A percentile compares a stretch with the other conserved stretches of the same genome.
These are phyloP conservation scores for Dermochelys coriacea DNA, from an alignment of 2,797 vertebrate species.

Conservation along the genomic window DNA sequence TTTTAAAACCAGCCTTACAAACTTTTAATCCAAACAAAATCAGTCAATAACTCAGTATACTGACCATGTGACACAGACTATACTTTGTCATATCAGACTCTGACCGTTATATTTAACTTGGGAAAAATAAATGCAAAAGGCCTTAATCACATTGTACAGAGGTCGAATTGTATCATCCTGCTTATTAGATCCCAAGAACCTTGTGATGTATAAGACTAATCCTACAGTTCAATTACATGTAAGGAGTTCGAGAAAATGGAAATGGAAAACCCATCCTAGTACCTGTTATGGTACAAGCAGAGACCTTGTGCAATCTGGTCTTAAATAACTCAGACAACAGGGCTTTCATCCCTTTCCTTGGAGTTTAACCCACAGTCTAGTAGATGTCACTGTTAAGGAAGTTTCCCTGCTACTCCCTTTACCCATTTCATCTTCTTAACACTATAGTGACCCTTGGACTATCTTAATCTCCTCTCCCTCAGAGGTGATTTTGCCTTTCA, in stretches of 20 bases:
- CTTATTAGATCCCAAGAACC: background rate
- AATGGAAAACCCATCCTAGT: background rate
- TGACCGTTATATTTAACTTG: background rate
- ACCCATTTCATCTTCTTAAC: background rate
- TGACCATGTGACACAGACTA: background rate
- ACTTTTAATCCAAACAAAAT: background rate
- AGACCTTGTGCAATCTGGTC: background rate
- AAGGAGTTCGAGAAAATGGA: background rate
- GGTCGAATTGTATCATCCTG: background rate
- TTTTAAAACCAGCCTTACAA: background rate
- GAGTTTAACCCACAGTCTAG: background rate
- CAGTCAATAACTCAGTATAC: accelerated
- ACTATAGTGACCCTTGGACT: background rate
- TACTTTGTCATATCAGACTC: accelerated
- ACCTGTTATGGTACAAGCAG: background rate
- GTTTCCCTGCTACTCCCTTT: background rate
- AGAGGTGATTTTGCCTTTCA: background rate
- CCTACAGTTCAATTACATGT: background rate
- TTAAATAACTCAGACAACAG: background rate
- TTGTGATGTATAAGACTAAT: background rate
- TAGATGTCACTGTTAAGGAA: background rate
- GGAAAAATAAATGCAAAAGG: background rate
- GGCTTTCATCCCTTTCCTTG: background rate
- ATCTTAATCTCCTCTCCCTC: background rate
- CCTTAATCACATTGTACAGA: background rate